Evolutionary conservation across 2,797 vertebrate genomes (phyloP).

Genomic region (Schizopygopsis pylzovi): DNA sequence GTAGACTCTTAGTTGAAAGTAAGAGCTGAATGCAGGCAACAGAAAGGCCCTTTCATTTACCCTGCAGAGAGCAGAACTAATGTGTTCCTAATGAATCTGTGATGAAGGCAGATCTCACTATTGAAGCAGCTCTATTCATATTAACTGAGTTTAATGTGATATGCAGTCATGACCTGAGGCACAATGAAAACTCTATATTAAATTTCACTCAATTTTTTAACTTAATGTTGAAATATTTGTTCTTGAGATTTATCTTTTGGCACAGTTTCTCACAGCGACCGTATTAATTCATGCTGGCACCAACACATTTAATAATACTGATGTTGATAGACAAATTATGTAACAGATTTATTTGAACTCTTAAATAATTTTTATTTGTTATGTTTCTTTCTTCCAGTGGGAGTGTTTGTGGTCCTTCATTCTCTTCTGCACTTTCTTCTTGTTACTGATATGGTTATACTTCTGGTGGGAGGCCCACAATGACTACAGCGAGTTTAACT

Average conservation of each 20-base stretch:
- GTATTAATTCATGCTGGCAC: not conserved
- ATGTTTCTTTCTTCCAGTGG: constrained; percentile 72
- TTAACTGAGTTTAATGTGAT: not conserved
- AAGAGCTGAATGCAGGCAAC: not conserved
- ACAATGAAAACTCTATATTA: not conserved
- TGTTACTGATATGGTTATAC: constrained; percentile 82
- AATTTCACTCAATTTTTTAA: not conserved
- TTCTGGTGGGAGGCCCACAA: constrained; percentile 85
- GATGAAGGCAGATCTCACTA: constrained; percentile 13
- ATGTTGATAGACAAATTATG: not conserved
- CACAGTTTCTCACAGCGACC: not conserved
- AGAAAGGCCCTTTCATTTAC: not conserved
- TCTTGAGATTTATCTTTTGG: constrained; percentile 18
- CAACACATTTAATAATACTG: not conserved
- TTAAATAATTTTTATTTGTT: constrained; percentile 8
- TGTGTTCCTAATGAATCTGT: constrained; percentile 17
- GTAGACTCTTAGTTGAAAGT: not conserved
- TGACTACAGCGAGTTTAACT: constrained; percentile 83
- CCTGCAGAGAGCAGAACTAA: constrained; percentile 12
- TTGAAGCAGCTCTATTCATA: constrained; percentile 8
- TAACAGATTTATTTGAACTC: not conserved
- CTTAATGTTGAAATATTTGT: not conserved
- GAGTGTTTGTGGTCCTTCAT: constrained; percentile 81
- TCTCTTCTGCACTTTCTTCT: constrained; percentile 78
- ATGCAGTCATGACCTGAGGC: constrained; percentile 16